Conservation (phyloP, 2,113 vertebrate species). For the Phalacrocorax carbo region DNA sequence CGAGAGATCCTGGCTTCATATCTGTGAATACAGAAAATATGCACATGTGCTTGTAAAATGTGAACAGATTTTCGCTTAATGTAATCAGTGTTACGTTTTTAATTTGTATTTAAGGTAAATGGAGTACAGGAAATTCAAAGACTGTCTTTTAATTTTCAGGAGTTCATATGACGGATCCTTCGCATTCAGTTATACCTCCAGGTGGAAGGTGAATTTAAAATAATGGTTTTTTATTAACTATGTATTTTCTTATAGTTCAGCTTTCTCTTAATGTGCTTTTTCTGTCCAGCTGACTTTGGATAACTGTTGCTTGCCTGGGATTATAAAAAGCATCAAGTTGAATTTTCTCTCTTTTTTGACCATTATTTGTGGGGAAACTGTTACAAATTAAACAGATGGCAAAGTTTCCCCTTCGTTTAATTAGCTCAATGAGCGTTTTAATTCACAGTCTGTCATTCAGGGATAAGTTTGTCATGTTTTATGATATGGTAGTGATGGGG, state of each 20-base stretch:
- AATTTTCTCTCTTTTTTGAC: not conserved
- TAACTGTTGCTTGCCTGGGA: not conserved
- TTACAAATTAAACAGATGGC: not conserved
- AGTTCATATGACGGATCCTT: constrained; percentile 48
- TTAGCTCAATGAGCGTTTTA: not conserved
- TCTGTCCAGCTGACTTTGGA: not conserved
- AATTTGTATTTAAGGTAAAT: not conserved
- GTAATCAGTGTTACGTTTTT: not conserved
- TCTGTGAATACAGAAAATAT: not conserved
- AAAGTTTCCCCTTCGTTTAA: not conserved
- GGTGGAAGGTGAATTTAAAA: constrained; percentile 70
- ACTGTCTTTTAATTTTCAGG: constrained; percentile 54
- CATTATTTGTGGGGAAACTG: not conserved
- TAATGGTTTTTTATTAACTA: not conserved
- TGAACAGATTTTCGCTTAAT: not conserved
- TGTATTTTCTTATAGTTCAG: not conserved
- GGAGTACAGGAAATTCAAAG: not conserved
- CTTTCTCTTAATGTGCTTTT: not conserved
- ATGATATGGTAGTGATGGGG: not conserved
- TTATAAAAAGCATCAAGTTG: not conserved
- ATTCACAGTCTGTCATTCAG: not conserved
- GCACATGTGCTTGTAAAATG: not conserved
- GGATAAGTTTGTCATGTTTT: not conserved
- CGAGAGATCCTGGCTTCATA: fast-evolving
- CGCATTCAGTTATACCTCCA: constrained; percentile 53